Percentiles rank a stretch among this genome's conserved stretches.
Conservation (phyloP, 2,888 invertebrate genomes). For the Dione juno region DNA sequence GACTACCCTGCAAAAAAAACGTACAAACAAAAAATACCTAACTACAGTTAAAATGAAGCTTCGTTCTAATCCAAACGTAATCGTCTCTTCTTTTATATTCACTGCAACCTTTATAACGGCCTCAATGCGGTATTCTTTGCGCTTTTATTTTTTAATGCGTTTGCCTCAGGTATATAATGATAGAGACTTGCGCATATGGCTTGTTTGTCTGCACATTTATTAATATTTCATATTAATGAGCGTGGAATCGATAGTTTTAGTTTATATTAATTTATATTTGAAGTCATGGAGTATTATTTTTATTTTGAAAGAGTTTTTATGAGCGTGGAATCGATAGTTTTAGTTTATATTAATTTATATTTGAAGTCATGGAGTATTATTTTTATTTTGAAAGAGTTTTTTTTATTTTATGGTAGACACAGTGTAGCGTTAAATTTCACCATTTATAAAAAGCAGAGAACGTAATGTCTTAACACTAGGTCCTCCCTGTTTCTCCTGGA, state of each 20-base stretch:
- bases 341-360: not conserved
- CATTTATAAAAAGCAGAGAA: not conserved
- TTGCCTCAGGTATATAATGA: slow-evolving; percentile 7
- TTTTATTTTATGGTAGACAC: no score
- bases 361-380: not conserved
- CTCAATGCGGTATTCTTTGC: slow-evolving; percentile 21
- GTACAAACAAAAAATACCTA: not conserved
- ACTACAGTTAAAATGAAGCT: slow-evolving; percentile 9
- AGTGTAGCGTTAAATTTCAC: not conserved
- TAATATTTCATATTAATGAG: not conserved
- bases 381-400: no score
- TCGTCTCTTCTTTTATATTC: slow-evolving; percentile 25
- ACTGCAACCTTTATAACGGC: slow-evolving; percentile 22
- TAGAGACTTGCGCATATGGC: slow-evolving; percentile 7
- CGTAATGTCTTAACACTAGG: not conserved
- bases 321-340: not conserved
- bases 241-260: not conserved
- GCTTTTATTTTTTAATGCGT: slow-evolving; percentile 24
- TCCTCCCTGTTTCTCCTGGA: not conserved
- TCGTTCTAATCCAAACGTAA: slow-evolving; percentile 22
- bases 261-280: not conserved
- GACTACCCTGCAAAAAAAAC: not conserved
- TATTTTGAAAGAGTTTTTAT: no score
- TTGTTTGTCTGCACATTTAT: not conserved
- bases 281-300: not conserved